Conservation (phyloP, 2,888 invertebrate species). For the Sesamia inferens region DNA sequence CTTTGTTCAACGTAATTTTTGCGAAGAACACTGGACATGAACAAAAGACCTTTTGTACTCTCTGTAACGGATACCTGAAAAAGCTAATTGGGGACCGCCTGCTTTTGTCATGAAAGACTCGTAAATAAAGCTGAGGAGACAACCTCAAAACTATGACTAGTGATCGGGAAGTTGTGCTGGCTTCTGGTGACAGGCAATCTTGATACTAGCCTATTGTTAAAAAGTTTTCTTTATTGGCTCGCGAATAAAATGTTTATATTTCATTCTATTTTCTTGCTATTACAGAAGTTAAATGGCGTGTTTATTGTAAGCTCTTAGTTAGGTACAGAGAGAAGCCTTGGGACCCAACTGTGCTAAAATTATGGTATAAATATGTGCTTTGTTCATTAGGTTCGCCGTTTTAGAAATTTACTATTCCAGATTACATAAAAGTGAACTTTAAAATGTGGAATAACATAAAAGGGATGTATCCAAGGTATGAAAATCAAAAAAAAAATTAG, state of each 20-base stretch:
- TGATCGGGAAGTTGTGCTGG: constrained; percentile 27
- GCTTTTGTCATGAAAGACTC: constrained; percentile 43
- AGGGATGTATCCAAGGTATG: no score
- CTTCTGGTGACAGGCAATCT: constrained; percentile 43
- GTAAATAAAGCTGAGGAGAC: constrained; percentile 41
- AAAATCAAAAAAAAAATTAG: no score
- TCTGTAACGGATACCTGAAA: constrained; percentile 58
- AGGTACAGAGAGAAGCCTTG: not conserved
- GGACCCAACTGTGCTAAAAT: no score
- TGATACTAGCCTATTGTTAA: constrained; percentile 23
- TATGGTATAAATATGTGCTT: not conserved
- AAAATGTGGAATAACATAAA: no score
- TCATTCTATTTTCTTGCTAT: not conserved
- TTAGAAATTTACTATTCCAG: no score
- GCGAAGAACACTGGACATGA: constrained; percentile 69
- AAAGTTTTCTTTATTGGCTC: constrained; percentile 9
- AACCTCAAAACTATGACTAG: constrained; percentile 49
- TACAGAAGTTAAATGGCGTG: not conserved
- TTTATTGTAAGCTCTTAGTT: not conserved
- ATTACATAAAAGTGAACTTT: no score
- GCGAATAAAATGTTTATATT: not conserved
- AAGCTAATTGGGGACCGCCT: constrained; percentile 55
- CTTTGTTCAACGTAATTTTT: constrained; percentile 80
- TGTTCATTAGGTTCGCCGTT: no score
- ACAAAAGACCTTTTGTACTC: constrained; percentile 67